phyloP scores from a whole-genome alignment of 2,113 vertebrate species.

The Notothenia coriiceps region DNA sequence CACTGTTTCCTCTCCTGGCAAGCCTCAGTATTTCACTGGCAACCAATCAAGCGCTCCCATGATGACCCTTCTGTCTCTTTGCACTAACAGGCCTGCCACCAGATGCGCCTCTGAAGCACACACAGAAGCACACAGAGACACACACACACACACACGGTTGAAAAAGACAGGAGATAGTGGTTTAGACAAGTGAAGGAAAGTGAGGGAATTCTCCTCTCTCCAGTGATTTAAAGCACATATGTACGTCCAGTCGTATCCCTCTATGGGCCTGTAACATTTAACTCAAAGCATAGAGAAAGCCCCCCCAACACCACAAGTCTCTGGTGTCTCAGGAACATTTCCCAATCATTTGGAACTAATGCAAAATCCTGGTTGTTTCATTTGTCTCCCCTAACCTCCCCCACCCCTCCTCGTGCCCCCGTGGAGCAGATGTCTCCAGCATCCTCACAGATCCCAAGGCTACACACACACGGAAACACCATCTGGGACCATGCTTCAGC shows the following conservation, averaged over 20 bases:
- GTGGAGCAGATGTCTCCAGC: constrained; percentile 84
- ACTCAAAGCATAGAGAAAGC: constrained; percentile 52
- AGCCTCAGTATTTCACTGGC: constrained; percentile 74
- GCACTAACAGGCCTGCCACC: constrained; percentile 83
- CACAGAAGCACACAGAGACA: constrained; percentile 33
- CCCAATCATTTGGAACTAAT: constrained; percentile 80
- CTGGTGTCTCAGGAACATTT: constrained; percentile 70
- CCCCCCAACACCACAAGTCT: constrained; percentile 53
- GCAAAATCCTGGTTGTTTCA: constrained; percentile 74
- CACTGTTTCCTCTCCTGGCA: constrained; percentile 79
- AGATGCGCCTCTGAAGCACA: constrained; percentile 81
- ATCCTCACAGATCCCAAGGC: constrained; percentile 81
- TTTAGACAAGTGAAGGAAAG: constrained; percentile 63
- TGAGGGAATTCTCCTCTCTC: constrained; percentile 58
- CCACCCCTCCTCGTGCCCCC: constrained; percentile 59
- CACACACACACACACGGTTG: constrained; percentile 31
- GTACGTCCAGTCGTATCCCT: constrained; percentile 49
- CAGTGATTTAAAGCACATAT: constrained; percentile 64
- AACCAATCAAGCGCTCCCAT: constrained; percentile 82
- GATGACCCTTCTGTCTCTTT: constrained; percentile 83
- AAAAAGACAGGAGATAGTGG: constrained; percentile 59
- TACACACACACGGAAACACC: constrained; percentile 80
- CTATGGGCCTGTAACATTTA: constrained; percentile 54
- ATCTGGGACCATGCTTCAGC: constrained; percentile 82
- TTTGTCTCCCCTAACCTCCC: constrained; percentile 66